phyloP scores from a whole-genome alignment of 2,113 vertebrate genomes.

The Oreochromis tanganicae region DNA sequence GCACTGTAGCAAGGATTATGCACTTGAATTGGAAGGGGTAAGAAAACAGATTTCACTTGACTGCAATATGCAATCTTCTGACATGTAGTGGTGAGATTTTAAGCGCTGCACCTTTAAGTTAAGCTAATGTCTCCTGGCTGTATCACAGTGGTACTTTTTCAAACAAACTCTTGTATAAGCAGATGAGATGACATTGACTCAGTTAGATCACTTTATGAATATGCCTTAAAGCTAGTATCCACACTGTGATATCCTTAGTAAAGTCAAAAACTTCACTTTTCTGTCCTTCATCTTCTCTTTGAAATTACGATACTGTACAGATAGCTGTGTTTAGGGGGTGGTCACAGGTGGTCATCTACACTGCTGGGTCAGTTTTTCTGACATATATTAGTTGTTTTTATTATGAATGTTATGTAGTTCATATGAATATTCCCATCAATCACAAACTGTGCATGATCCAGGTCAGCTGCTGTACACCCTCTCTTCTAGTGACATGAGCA shows the following conservation, averaged over 20 bases:
- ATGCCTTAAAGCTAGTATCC: background rate
- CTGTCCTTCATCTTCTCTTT: background rate
- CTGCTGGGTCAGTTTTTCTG: background rate
- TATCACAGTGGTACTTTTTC: background rate
- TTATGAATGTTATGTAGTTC: background rate
- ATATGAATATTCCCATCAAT: background rate
- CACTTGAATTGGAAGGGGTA: background rate
- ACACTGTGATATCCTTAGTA: background rate
- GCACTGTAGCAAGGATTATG: background rate
- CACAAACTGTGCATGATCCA: background rate
- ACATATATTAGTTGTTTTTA: background rate
- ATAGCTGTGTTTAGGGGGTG: background rate
- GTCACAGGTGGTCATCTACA: fast-evolving
- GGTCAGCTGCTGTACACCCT: background rate
- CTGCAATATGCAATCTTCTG: background rate
- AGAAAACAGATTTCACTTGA: background rate
- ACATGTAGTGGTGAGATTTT: background rate
- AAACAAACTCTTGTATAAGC: background rate
- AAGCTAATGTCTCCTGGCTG: background rate
- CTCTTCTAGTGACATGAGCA: background rate
- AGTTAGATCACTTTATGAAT: background rate
- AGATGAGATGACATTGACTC: background rate
- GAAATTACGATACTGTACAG: background rate
- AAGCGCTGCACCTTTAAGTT: background rate
- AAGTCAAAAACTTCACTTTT: background rate